Evolutionary conservation across 2,797 vertebrate genomes (phyloP).

Genomic region (Molothrus ater): DNA sequence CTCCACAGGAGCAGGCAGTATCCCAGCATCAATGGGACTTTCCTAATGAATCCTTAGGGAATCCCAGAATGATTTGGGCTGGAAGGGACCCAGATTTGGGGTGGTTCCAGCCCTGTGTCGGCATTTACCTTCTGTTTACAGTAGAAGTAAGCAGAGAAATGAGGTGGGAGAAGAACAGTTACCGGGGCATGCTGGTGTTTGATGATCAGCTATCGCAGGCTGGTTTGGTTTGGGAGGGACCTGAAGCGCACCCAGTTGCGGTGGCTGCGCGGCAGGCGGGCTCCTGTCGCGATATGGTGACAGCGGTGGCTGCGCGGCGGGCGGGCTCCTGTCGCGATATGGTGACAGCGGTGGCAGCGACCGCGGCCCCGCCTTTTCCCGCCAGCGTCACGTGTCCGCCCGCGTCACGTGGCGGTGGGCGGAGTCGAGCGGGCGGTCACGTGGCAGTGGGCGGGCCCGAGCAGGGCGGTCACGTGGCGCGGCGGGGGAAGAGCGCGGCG

Average conservation of each 20-base stretch:
- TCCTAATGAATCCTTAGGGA: background rate
- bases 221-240: fast-evolving
- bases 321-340: background rate
- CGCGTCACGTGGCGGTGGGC: background rate
- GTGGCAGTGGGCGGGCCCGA: background rate
- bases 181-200: fast-evolving
- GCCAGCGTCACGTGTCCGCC: background rate
- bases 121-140: too few relatives aligned
- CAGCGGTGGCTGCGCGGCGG: fast-evolving
- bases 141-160: background rate
- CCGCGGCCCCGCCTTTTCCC: background rate
- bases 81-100: background rate
- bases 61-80: background rate
- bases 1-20: background rate
- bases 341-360: background rate
- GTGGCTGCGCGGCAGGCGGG: fast-evolving
- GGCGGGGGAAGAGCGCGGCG: background rate
- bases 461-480: background rate
- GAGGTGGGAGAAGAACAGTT: background rate
- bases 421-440: background rate
- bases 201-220: background rate
- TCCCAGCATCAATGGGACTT: background rate
- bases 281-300: background rate
- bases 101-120: background rate
- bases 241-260: fast-evolving